Base-by-base conservation (phyloP, 2,888 invertebrate genomes). In the Melanostoma mellinum region DNA sequence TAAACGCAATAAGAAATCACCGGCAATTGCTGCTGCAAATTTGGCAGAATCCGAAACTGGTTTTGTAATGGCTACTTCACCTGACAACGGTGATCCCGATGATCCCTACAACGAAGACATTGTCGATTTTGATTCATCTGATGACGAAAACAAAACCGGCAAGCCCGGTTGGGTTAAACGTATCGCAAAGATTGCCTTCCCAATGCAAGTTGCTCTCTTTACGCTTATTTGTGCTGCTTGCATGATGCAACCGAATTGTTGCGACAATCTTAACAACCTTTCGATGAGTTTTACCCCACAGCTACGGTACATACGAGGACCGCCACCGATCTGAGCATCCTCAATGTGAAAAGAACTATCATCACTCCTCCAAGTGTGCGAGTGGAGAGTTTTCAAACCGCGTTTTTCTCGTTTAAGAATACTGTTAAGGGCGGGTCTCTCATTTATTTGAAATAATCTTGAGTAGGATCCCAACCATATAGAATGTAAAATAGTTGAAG, bases 231-330 rank as follows among this genome's bases (percentile, higher is more conserved):
- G 94, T 88, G 93, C 95, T 68, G 94, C 94, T 61, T 95, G 94
- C 87, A 92, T 95, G 42, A 92, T 95, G 88, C 95, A 95, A 88
- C 95, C 95, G 0, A 94, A 94, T 65, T 95, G 95, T 89, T 95
- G 95, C 91, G 95, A 95, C 90, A 93, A 94, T 85, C 92, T 95
- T 87, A 95, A 96, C 90, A 95, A 94, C 88, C 93, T 95, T 87
- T 94, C 94, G 82, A 92, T 95, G 90, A 95, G 94, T 60, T 92
- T 96, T 67, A 93, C 94, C 77, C 96, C 96, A 10, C 95, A 95
- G 88, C 91, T 96, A 86, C 94, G 94, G 86, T 96, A 96, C 88
- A 93, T 95, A 69, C 93, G 94, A 85, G 95, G 96, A 80, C 95
- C 95, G 48, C 96, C 95, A 81, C 96, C 96, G 30, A 94, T 95